phyloP scores from a whole-genome alignment of 37 sponge, comb jelly and placozoan species.

The Theonella swinhoei region DNA sequence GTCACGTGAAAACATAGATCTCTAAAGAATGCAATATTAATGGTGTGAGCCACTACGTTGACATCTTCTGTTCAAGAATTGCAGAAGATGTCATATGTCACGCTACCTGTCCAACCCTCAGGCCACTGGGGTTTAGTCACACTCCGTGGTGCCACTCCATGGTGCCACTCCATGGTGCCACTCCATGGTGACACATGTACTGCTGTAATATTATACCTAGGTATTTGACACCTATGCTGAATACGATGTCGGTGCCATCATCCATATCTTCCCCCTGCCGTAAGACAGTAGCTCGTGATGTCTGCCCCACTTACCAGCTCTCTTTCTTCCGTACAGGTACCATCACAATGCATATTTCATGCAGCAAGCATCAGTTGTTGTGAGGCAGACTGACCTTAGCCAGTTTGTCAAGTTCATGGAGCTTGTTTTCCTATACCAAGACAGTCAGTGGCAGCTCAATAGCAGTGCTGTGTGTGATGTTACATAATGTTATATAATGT shows the following conservation, averaged over 20 bases:
- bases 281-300: neutral
- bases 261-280: slow-evolving; percentile 65
- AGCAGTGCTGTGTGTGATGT: too few species aligned
- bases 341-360: slow-evolving; percentile 72
- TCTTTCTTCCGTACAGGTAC: too few species aligned
- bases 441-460: slow-evolving; percentile 48
- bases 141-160: too few species aligned
- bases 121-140: too few species aligned
- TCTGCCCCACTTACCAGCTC: neutral
- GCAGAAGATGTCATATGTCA: too few species aligned
- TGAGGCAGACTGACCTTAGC: neutral
- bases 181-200: too few species aligned
- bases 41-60: too few species aligned
- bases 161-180: too few species aligned
- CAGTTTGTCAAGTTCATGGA: slow-evolving; percentile 30
- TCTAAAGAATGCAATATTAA: too few species aligned
- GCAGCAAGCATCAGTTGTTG: slow-evolving; percentile 44
- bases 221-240: slow-evolving; percentile 2
- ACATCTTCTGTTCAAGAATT: too few species aligned
- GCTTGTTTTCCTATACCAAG: slow-evolving; percentile 50
- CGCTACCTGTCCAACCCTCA: too few species aligned
- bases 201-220: neutral
- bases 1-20: neutral
- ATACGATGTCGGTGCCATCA: slow-evolving; percentile 26
- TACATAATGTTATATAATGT: neutral